Evolutionary conservation across 2,113 vertebrate genomes (phyloP).

Genomic region (Gymnarchus niloticus): DNA sequence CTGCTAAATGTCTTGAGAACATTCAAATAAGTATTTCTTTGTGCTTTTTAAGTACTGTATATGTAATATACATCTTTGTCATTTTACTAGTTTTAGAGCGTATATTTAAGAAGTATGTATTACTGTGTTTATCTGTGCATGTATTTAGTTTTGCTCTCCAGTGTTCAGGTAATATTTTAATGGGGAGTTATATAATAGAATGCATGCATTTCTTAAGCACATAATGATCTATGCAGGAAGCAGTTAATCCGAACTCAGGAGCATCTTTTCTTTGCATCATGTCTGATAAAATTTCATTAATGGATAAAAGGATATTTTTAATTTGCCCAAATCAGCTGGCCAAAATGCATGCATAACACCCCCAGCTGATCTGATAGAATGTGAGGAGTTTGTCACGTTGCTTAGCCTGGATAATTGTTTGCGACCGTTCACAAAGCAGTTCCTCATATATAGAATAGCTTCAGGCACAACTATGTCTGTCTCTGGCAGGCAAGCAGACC

Average conservation of each 20-base stretch:
- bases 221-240: neutral
- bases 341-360: neutral
- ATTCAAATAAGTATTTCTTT: conserved; percentile 31
- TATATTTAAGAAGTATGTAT: neutral
- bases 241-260: neutral
- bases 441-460: conserved; percentile 65
- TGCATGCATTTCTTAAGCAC: neutral
- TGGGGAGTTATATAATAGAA: neutral
- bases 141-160: neutral
- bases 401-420: conserved; percentile 69
- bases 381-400: conserved; percentile 59
- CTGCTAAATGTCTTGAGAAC: neutral
- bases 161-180: neutral
- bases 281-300: neutral
- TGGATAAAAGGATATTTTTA: neutral
- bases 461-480: conserved; percentile 64
- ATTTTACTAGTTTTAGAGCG: neutral
- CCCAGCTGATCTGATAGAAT: conserved; percentile 42
- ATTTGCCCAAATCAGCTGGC: conserved; percentile 29
- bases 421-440: conserved; percentile 70
- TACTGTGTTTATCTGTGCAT: neutral
- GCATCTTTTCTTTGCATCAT: neutral
- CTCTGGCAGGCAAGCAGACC: conserved; percentile 70
- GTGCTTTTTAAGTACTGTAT: neutral
- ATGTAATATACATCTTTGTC: no score